Evolutionary conservation across 2,113 vertebrate genomes (phyloP).

Genomic region (Mobula hypostoma): DNA sequence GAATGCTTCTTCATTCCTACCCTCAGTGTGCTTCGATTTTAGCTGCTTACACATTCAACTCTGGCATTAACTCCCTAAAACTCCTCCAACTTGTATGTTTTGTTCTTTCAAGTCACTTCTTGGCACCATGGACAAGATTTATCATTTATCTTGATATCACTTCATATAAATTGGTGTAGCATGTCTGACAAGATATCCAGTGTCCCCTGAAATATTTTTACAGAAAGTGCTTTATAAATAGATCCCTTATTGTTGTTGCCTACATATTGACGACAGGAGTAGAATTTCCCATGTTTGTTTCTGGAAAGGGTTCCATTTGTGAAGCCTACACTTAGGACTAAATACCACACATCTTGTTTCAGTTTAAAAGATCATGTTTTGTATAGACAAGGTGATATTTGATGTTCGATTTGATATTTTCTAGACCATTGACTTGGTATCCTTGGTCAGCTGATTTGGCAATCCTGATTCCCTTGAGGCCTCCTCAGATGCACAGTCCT

Average conservation of each 20-base stretch:
- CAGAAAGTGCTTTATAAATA: neutral
- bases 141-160: neutral
- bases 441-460: too few relatives aligned
- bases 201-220: neutral
- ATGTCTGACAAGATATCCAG: neutral
- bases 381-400: too few relatives aligned
- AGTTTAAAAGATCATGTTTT: too few relatives aligned
- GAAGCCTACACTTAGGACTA: too few relatives aligned
- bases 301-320: neutral
- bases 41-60: neutral
- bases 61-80: neutral
- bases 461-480: too few relatives aligned
- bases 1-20: too few relatives aligned
- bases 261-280: neutral
- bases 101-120: neutral
- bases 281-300: neutral
- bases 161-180: neutral
- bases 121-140: neutral
- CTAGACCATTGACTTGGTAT: too few relatives aligned
- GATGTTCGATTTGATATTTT: too few relatives aligned
- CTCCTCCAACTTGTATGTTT: neutral
- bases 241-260: neutral
- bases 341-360: too few relatives aligned
- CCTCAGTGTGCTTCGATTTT: neutral
- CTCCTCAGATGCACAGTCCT: too few relatives aligned